Conservation (phyloP, 2,113 vertebrate species). For the Calyptomena viridis region DNA sequence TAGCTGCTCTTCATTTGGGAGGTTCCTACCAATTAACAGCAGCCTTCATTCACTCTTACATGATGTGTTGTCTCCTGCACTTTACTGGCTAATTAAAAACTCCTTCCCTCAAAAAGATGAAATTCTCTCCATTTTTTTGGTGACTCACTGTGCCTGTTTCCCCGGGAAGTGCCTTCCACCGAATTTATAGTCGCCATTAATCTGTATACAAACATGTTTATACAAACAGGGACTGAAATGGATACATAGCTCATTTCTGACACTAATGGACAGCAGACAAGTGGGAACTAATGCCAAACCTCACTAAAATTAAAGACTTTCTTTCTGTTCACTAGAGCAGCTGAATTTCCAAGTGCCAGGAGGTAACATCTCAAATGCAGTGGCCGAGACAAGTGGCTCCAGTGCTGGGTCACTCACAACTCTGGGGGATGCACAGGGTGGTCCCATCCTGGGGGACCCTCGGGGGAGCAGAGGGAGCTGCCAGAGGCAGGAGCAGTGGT, state of each 20-base stretch:
- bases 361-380: neutral
- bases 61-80: neutral
- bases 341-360: neutral
- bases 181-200: neutral
- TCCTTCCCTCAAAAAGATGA: neutral
- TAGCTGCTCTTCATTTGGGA: neutral
- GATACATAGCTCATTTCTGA: neutral
- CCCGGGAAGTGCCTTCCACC: neutral
- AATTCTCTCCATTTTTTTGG: neutral
- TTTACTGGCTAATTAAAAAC: neutral
- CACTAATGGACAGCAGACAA: neutral
- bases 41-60: neutral
- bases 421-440: neutral
- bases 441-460: neutral
- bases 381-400: neutral
- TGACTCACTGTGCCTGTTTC: neutral
- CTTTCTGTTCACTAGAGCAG: neutral
- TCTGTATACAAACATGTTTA: neutral
- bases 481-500: neutral
- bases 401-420: neutral
- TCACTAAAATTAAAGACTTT: neutral
- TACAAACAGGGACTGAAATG: neutral
- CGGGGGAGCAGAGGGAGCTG: neutral
- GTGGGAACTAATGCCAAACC: neutral
- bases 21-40: neutral